phyloP scores from a whole-genome alignment of 2,888 invertebrate species.

The Thecophora atra region DNA sequence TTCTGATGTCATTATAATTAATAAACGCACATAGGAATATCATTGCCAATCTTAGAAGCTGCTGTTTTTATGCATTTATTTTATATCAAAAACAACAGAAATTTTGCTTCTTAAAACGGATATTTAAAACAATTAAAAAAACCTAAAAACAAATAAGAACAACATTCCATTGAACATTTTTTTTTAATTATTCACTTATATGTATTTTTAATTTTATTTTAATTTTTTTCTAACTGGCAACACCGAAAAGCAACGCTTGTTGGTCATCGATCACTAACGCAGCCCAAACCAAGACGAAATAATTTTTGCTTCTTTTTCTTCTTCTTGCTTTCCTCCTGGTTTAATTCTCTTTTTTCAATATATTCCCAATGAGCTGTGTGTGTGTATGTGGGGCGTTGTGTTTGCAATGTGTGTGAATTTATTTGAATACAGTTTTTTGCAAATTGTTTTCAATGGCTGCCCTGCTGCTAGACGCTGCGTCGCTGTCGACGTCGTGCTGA shows the following conservation, averaged over 20 bases:
- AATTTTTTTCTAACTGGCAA: background rate
- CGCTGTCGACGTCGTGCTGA: slow-evolving; percentile 16
- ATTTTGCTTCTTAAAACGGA: background rate
- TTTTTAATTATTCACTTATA: too few species aligned
- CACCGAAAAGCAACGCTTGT: background rate
- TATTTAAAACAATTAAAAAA: background rate
- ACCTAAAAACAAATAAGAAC: too few species aligned
- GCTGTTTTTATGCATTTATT: background rate
- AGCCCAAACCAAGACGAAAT: slow-evolving; percentile 9
- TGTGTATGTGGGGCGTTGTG: background rate
- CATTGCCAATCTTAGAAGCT: background rate
- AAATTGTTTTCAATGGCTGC: slow-evolving; percentile 13
- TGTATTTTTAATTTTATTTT: too few species aligned
- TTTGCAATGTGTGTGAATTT: background rate
- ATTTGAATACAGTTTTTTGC: background rate
- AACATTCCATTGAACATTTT: too few species aligned
- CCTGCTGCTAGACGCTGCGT: slow-evolving; percentile 18
- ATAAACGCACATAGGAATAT: background rate
- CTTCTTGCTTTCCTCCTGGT: background rate
- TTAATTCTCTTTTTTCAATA: background rate
- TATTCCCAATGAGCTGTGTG: background rate
- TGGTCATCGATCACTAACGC: background rate
- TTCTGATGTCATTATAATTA: slow-evolving; percentile 10
- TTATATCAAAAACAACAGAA: background rate
- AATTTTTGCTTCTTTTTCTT: slow-evolving; percentile 16